These are phyloP conservation scores for Podocnemis expansa DNA, from an alignment of 2,113 vertebrate species.

Conservation along the genomic window DNA sequence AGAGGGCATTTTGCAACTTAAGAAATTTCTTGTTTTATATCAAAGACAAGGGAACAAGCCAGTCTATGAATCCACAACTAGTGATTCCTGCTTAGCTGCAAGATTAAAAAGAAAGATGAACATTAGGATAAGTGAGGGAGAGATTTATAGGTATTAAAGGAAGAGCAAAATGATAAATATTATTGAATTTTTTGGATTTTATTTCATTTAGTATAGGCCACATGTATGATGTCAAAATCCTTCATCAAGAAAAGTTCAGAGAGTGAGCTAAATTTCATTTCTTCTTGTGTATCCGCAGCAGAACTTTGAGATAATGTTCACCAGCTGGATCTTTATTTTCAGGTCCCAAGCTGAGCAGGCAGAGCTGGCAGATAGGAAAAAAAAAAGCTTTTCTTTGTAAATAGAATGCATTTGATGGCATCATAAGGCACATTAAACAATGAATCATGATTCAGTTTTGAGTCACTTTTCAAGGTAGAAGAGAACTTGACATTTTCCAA, in stretches of 20 bases:
- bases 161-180: slow-evolving; percentile 60
- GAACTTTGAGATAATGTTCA: not conserved
- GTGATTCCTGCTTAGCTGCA: slow-evolving; percentile 55
- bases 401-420: not conserved
- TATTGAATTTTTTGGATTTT: slow-evolving; percentile 33
- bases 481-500: not conserved
- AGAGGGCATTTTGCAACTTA: not conserved
- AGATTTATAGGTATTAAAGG: slow-evolving; percentile 67
- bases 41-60: slow-evolving; percentile 49
- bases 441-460: not conserved
- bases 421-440: not conserved
- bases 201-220: slow-evolving; percentile 65
- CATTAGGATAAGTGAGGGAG: slow-evolving; percentile 47
- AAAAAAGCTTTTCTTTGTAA: not conserved
- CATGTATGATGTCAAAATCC: slow-evolving; percentile 47
- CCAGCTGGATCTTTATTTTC: not conserved
- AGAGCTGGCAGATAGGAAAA: not conserved
- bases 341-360: not conserved
- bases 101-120: slow-evolving; percentile 59
- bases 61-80: slow-evolving; percentile 23
- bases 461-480: not conserved
- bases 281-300: not conserved
- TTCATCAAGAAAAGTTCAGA: not conserved
- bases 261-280: not conserved
- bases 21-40: not conserved